Percentiles rank a stretch among this genome's conserved stretches.
Evolutionary conservation across 2,888 invertebrate species (phyloP).

Genomic region (Phania funesta): DNA sequence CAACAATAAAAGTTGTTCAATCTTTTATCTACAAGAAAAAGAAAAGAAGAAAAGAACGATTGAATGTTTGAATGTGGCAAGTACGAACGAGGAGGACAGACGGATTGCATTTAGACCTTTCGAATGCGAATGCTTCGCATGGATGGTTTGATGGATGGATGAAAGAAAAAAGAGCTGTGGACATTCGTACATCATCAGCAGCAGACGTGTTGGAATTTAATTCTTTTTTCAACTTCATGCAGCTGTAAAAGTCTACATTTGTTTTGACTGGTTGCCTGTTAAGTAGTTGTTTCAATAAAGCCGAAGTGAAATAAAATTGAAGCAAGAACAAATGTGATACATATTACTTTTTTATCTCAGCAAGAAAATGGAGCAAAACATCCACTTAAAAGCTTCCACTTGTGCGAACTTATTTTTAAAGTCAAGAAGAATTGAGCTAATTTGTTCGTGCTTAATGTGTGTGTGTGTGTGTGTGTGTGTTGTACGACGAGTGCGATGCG

Average conservation of each 20-base stretch:
- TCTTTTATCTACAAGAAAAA: slow-evolving; percentile 20
- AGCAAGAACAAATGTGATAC: slow-evolving; percentile 14
- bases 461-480: slow-evolving; percentile 9
- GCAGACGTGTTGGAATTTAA: slow-evolving; percentile 62
- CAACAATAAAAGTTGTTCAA: not conserved
- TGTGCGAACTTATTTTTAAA: slow-evolving; percentile 12
- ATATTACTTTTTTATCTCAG: not conserved
- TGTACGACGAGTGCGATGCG: slow-evolving; percentile 8
- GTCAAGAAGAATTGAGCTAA: slow-evolving; percentile 35
- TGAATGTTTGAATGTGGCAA: not conserved
- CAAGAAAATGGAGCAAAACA: slow-evolving; percentile 46
- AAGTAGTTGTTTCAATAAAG: slow-evolving; percentile 24
- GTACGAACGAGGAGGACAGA: not conserved
- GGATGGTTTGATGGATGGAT: not conserved
- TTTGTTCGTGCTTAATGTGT: slow-evolving; percentile 39
- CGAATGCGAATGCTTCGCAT: slow-evolving; percentile 8
- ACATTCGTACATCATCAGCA: slow-evolving; percentile 46
- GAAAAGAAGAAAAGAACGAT: not conserved
- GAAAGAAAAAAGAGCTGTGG: slow-evolving; percentile 26
- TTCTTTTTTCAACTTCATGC: not conserved
- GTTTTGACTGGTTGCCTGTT: slow-evolving; percentile 28
- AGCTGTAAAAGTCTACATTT: slow-evolving; percentile 36
- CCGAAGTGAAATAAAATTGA: slow-evolving; percentile 17
- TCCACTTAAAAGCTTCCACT: slow-evolving; percentile 19
- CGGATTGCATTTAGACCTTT: not conserved